Evolutionary conservation across 2,888 invertebrate species (phyloP), one percentile per base, ranked within the genome.

Genomic region (Mythimna ferrago): DNA sequence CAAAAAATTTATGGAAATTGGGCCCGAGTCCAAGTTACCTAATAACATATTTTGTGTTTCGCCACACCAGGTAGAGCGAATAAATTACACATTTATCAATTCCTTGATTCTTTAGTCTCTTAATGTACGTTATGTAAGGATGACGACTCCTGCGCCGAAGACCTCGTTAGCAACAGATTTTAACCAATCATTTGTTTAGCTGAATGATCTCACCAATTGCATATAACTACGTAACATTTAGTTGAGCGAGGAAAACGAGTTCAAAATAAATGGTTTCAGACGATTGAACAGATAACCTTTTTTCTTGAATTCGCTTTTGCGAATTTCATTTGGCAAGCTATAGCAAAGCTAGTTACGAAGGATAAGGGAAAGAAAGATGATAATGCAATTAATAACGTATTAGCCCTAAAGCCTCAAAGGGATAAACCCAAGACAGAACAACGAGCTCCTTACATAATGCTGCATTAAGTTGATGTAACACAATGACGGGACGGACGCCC

Each of bases 71-170:
- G 66, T 61, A 75, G 71, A 56, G 16, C 56, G 71, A 70, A 80
- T 81, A 76, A 80, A 78, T 72, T 76, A 66, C 41, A 62, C 62
- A 83, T 74, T 68, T 71, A 78, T 68, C 67, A 77, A 70, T 57
- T 73, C 58, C 66, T 61, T 63, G 44, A 66, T 68, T 66, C 63
- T 75, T 58, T 51, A n/a, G 21, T 72, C 51, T 73, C 61, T 21
- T 71, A 73, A 75, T 60, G 63, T 70, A 41, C 21, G 71, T 84
- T 85, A 84, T 75, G 73, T 85, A 85, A 85, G 54, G 54, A 75
- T 75, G 66, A 63, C 69, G 71, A 77, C 62, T 75, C 69, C 71
- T 69, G 63, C 65, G 57, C 48, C 66, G 56, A 63, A 63, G 63
- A 44, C 51, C 62, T 82, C 61, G 62, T 68, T 71, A 68, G 80